phyloP scores from a whole-genome alignment of 2,113 vertebrate species.

The Rhinogobius similis region DNA sequence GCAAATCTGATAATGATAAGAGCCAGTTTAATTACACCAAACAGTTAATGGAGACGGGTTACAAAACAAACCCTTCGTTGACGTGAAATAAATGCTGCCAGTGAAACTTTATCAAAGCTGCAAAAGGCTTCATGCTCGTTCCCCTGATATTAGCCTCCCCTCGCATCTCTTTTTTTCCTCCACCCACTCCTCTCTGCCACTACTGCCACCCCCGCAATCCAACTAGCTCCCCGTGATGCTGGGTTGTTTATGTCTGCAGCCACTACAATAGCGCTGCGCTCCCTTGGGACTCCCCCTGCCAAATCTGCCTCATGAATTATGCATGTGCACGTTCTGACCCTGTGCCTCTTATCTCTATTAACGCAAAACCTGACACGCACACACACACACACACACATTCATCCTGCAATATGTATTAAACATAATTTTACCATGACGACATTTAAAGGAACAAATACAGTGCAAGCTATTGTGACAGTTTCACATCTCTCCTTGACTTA shows the following conservation, averaged over 20 bases:
- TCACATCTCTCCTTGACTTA: constrained; percentile 39
- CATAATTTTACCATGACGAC: constrained; percentile 28
- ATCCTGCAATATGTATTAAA: constrained; percentile 30
- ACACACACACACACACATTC: constrained; percentile 21
- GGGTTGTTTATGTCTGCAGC: constrained; percentile 77
- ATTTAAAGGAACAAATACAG: constrained; percentile 27
- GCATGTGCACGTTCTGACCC: constrained; percentile 72
- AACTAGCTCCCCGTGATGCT: constrained; percentile 66
- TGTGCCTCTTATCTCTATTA: constrained; percentile 77
- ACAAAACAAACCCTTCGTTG: constrained; percentile 64
- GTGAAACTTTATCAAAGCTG: constrained; percentile 58
- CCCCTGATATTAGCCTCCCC: constrained; percentile 35
- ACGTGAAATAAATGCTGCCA: constrained; percentile 42
- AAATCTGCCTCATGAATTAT: constrained; percentile 79
- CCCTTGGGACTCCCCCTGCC: constrained; percentile 72
- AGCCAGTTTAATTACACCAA: constrained; percentile 63
- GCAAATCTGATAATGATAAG: constrained; percentile 56
- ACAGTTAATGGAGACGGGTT: constrained; percentile 52
- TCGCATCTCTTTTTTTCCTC: constrained; percentile 11
- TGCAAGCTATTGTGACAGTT: constrained; percentile 33
- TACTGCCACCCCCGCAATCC: constrained; percentile 43
- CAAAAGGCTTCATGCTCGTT: constrained; percentile 56
- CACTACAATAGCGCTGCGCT: constrained; percentile 70
- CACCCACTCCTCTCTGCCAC: constrained; percentile 33
- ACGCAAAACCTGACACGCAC: constrained; percentile 62